A percentile compares a stretch with the other conserved stretches of the same genome.
phyloP scores from a whole-genome alignment of 2,797 vertebrate genomes.

The Spheniscus humboldti region DNA sequence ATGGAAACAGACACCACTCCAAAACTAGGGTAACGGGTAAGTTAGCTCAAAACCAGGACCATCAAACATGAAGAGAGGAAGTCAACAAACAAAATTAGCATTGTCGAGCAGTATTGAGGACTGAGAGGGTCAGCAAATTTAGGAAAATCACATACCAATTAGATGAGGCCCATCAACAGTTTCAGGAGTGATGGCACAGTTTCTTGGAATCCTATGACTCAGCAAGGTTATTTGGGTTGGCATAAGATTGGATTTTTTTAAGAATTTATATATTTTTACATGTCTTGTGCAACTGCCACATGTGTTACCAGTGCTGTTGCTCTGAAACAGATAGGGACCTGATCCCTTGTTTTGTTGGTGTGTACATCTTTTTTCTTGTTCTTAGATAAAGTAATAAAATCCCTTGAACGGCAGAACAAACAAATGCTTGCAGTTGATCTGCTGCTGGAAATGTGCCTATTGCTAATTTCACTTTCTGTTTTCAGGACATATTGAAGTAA shows the following conservation, averaged over 20 bases:
- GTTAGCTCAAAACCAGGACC: background rate
- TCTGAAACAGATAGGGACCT: background rate
- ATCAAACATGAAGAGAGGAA: background rate
- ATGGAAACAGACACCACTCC: background rate
- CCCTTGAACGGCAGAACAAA: background rate
- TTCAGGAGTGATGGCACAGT: background rate
- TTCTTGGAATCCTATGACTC: slow-evolving; percentile 8
- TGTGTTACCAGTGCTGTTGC: background rate
- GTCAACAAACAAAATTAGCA: background rate
- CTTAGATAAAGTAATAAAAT: background rate
- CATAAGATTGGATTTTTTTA: background rate
- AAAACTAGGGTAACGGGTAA: background rate
- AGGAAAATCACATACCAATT: background rate
- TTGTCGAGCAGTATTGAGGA: background rate
- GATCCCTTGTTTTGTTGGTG: background rate
- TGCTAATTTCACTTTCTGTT: background rate
- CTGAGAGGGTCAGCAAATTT: background rate
- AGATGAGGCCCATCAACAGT: background rate
- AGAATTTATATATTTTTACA: background rate
- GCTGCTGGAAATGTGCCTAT: background rate
- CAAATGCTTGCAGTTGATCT: background rate
- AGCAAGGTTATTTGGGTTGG: background rate
- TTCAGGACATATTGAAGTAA: background rate
- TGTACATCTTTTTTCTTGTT: background rate
- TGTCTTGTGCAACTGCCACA: background rate